These are phyloP conservation scores for Artemia sinica DNA, from an alignment of 2,888 invertebrate species.

Conservation along the genomic window DNA sequence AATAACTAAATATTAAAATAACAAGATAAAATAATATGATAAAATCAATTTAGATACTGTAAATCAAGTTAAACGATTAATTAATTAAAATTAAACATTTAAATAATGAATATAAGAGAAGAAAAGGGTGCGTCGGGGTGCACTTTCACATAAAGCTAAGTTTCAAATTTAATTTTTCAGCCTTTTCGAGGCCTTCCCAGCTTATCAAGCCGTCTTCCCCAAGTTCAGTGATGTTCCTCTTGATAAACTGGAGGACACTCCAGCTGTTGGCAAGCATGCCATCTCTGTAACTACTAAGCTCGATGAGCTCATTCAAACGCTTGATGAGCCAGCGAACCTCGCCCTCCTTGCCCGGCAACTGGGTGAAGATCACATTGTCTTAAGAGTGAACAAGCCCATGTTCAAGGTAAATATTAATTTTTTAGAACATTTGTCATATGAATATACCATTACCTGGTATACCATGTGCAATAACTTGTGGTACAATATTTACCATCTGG, in stretches of 20 bases:
- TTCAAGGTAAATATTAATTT: neutral
- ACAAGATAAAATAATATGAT: too few relatives aligned
- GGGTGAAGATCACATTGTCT: constrained; percentile 1
- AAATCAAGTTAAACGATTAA: too few relatives aligned
- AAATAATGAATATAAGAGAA: too few relatives aligned
- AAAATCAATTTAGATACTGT: too few relatives aligned
- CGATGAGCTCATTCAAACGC: neutral
- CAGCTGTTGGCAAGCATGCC: constrained; percentile 1
- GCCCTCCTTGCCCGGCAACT: neutral
- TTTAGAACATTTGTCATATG: too few relatives aligned
- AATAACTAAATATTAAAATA: too few relatives aligned
- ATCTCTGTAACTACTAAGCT: constrained; percentile 11
- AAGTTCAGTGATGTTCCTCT: constrained; percentile 36
- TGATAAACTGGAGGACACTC: constrained; percentile 30
- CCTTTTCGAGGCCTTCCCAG: constrained; percentile 35
- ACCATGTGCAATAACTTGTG: too few relatives aligned
- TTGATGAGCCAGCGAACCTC: neutral
- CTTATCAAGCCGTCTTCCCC: constrained; percentile 35
- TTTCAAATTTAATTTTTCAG: neutral
- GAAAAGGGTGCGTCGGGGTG: too few relatives aligned
- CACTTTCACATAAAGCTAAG: too few relatives aligned
- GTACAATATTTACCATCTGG: too few relatives aligned
- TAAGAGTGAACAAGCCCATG: neutral
- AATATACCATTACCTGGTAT: too few relatives aligned
- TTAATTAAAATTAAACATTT: too few relatives aligned